Evolutionary conservation across 2,888 invertebrate species (phyloP).

Genomic region (Trichopria drosophilae): DNA sequence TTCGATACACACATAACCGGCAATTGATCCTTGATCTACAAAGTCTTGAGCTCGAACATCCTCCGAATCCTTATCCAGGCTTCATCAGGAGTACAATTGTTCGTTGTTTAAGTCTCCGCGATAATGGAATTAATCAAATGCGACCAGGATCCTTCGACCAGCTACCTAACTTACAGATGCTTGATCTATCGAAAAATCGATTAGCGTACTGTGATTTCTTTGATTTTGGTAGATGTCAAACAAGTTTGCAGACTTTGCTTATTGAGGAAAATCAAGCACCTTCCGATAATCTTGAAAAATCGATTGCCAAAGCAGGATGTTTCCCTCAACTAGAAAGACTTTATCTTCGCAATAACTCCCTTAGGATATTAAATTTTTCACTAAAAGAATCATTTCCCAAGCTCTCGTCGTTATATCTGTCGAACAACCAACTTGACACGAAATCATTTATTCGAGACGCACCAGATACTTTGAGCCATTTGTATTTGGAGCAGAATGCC

Average conservation of each 20-base stretch:
- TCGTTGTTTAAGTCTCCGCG: constrained; percentile 38
- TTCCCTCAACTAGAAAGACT: constrained; percentile 41
- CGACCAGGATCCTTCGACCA: constrained; percentile 36
- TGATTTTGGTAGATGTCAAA: constrained; percentile 38
- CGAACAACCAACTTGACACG: constrained; percentile 41
- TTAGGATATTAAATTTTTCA: constrained; percentile 37
- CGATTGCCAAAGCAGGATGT: constrained; percentile 31
- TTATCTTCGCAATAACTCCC: constrained; percentile 41
- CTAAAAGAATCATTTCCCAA: constrained; percentile 38
- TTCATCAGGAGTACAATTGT: constrained; percentile 40
- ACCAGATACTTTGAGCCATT: constrained; percentile 38
- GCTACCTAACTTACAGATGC: constrained; percentile 40
- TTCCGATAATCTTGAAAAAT: constrained; percentile 22
- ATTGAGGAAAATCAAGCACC: constrained; percentile 42
- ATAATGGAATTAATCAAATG: constrained; percentile 39
- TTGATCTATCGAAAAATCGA: constrained; percentile 44
- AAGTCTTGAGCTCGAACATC: too few species aligned
- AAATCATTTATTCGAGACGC: constrained; percentile 36
- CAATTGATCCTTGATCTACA: too few species aligned
- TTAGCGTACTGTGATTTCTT: constrained; percentile 41
- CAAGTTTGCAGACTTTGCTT: constrained; percentile 38
- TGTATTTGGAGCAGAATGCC: constrained; percentile 41
- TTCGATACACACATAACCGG: too few species aligned
- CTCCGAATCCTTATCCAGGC: constrained; percentile 28
- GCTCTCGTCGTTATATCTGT: constrained; percentile 42